Base-by-base conservation (phyloP, 2,797 vertebrate genomes). In the Malacoctenus gilli region DNA sequence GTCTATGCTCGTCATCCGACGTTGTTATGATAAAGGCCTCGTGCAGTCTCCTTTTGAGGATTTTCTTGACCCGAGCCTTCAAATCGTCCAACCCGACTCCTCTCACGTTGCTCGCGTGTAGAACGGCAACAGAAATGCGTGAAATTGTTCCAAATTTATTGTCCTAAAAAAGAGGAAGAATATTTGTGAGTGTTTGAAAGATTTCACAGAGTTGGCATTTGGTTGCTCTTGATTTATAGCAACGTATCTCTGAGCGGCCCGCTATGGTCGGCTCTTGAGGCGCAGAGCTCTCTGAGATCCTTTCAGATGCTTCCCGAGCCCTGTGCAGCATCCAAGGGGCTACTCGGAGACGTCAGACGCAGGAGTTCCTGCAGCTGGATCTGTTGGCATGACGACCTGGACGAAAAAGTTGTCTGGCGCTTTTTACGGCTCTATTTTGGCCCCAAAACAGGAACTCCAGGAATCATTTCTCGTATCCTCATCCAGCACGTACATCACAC, bases 401-500 rank as follows among this genome's bases (percentile, higher is more conserved):
- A 47, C 61, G 19, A 72, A 50, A n/a, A 36, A 21, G 16, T 56
- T 57, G 9, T 22, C 53, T 67, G 53, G 34, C 57, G 64, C n/a
- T 50, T 25, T 72, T 64, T 25, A 42, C 42, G 52, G 50, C 25
- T 28, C 30, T 32, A 10, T 10, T 8, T 10, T 32, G 47, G 53
- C 59, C 57, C 58, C 80, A 62, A 68, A 56, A 50, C 44, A 77
- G 67, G 68, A 81, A 71, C 81, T 87, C 68, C 61, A 75, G 77
- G 77, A 80, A 80, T 77, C 72, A 70, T 81, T 64, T 44, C 75
- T 69, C 75, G 69, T 44, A 52, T 77, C 48, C 12, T 54, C 64
- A 42, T 78, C 40, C 47, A 53, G 77, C 66, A 30, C 56, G 82
- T 82, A 72, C 59, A 70, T 69, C 43, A 50, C 68, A 74, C 82